Evolutionary conservation across 2,888 invertebrate species (phyloP), one percentile per base, ranked within the genome.

Genomic region (Pollenia angustigena): DNA sequence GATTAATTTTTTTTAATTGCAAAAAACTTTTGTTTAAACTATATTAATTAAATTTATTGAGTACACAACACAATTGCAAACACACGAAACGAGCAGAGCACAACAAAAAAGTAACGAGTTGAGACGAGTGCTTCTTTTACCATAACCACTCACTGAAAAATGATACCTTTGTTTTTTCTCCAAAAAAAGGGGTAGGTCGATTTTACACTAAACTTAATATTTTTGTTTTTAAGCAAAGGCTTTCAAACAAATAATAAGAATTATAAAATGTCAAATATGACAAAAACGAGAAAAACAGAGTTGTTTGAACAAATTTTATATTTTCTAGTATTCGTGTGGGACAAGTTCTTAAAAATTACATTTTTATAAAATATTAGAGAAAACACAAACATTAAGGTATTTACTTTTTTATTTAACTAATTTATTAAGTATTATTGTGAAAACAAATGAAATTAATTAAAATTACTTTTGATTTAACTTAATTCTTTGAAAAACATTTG

Each of bases 91-190:
- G 76, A 85, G 80, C 46, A 74, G 81, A 85, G 72, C 83, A 88
- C 86, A 88, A 86, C 86, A 85, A 88, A 84, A 85, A 88, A 86
- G 71, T 83, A 88, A 71, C 80, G 85, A 87, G 68, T 81, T 74
- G 69, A 85, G 54, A 80, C 83, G 88, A 79, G 18, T 75, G 74
- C 79, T 82, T 78, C 62, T 78, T 85, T 72, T 81, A 46, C 40
- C 11, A 6, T 46, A 1, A 44, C 7, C 58, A 60, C 78, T 66
- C 71, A 14, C 2, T 58, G 32, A 16, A 66, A 32, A 6, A 18
- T 76, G 71, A 81, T 85, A 68, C 7, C 72, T 11, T 48, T 44
- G 60, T 71, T 48, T n/a, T 58, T 3, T 71, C 32, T 58, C 48
- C 40, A 81, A 75, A 58, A 58, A 23, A 62, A 44, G 56, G 48